Percentiles rank a stretch among this genome's conserved stretches.
phyloP scores from a whole-genome alignment of 2,888 invertebrate genomes.

The Megastigmus dorsalis region DNA sequence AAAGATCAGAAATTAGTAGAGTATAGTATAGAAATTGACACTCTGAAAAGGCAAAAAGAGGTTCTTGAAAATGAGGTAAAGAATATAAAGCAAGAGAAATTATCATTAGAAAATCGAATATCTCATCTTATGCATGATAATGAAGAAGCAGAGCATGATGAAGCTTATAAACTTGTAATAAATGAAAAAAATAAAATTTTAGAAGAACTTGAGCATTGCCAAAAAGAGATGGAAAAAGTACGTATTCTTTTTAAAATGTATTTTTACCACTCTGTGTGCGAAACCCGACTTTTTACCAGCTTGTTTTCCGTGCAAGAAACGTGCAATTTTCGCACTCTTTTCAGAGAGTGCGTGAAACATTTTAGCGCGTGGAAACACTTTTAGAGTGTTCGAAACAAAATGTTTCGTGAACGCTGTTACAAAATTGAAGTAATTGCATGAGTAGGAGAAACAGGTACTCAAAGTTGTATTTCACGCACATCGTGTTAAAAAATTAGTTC shows the following conservation, averaged over 20 bases:
- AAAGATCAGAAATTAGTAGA: constrained; percentile 65
- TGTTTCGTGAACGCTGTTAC: too few relatives aligned
- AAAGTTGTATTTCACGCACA: too few relatives aligned
- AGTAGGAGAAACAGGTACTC: too few relatives aligned
- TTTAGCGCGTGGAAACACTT: too few relatives aligned
- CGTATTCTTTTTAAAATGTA: constrained; percentile 1
- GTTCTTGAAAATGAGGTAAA: constrained; percentile 76
- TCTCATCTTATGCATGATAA: constrained; percentile 11
- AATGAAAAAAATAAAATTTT: constrained; percentile 37
- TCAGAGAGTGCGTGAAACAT: too few relatives aligned
- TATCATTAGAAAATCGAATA: constrained; percentile 51
- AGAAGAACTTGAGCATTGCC: constrained; percentile 52
- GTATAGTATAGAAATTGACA: constrained; percentile 67
- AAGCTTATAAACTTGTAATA: constrained; percentile 24
- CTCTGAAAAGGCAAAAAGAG: constrained; percentile 74
- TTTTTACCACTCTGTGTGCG: too few relatives aligned
- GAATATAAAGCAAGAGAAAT: constrained; percentile 56
- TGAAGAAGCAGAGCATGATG: constrained; percentile 28
- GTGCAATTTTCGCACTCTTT: too few relatives aligned
- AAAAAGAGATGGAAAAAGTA: constrained; percentile 33
- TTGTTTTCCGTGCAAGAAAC: too few relatives aligned
- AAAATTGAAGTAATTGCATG: too few relatives aligned
- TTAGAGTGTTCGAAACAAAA: too few relatives aligned
- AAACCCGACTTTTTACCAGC: too few relatives aligned
- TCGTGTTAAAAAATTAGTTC: too few relatives aligned